phyloP scores from a whole-genome alignment of 2,888 invertebrate species.

The Drosophila hamatofila region DNA sequence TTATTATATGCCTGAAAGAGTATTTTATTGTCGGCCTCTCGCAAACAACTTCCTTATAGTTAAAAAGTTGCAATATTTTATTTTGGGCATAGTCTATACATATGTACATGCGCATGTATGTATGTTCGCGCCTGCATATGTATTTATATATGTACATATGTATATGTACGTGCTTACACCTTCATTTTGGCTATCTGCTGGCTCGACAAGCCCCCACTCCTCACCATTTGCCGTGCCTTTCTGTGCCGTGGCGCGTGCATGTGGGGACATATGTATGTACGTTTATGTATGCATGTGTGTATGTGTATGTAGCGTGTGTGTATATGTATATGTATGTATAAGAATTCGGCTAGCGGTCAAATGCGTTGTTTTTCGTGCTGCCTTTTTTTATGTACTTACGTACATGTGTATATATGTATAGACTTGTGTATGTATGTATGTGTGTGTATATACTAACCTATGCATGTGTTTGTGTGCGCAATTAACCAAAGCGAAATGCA shows the following conservation, averaged over 20 bases:
- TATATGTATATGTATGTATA: neutral
- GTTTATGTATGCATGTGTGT: neutral
- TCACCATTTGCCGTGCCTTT: conserved; percentile 4
- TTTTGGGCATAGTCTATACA: conserved; percentile 62
- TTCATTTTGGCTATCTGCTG: conserved; percentile 58
- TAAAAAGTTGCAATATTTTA: conserved; percentile 77
- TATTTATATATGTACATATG: conserved; percentile 7
- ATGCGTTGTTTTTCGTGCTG: conserved; percentile 12
- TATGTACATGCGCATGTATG: neutral
- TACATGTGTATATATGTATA: conserved; percentile 5
- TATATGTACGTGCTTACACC: conserved; percentile 63
- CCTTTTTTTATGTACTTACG: conserved; percentile 5
- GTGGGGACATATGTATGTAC: neutral
- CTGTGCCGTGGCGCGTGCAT: conserved; percentile 10
- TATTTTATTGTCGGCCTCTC: conserved; percentile 1
- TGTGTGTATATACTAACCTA: conserved; percentile 10
- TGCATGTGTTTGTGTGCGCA: conserved; percentile 40
- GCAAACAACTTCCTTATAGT: conserved; percentile 18
- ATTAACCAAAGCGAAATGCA: conserved; percentile 65
- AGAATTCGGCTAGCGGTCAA: conserved; percentile 13
- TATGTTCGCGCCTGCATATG: conserved; percentile 11
- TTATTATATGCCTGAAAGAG: neutral
- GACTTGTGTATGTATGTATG: conserved; percentile 2
- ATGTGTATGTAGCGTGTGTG: neutral
- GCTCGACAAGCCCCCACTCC: neutral